These are phyloP conservation scores for Leucophenga maculata DNA, from an alignment of 2,888 invertebrate genomes.

Conservation along the genomic window DNA sequence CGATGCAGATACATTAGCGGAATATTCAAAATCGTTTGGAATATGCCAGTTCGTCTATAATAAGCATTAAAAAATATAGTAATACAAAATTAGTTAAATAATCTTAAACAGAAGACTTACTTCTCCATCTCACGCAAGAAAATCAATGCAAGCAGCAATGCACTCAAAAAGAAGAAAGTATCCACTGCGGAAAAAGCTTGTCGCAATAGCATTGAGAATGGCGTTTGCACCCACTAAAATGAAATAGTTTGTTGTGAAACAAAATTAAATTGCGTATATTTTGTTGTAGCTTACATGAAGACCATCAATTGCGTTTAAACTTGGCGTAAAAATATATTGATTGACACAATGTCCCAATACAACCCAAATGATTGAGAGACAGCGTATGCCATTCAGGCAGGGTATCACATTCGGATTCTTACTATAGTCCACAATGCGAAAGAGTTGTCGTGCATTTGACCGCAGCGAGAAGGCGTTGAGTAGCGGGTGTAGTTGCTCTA, in stretches of 20 bases:
- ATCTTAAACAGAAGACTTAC: no score
- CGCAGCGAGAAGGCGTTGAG: constrained; percentile 3
- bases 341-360: constrained; percentile 58
- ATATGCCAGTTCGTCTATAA: no score
- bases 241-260: no score
- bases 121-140: constrained; percentile 58
- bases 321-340: constrained; percentile 24
- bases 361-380: constrained; percentile 70
- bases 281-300: no score
- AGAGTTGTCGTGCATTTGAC: constrained; percentile 16
- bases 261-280: no score
- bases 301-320: constrained; percentile 33
- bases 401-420: constrained; percentile 46
- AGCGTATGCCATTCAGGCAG: constrained; percentile 69
- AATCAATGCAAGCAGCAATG: constrained; percentile 73
- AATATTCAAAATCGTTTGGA: no score
- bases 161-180: constrained; percentile 77
- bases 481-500: constrained; percentile 9
- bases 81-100: no score
- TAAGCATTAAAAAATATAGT: no score
- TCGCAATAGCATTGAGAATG: constrained; percentile 55
- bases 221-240: constrained; percentile 49
- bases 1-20: constrained; percentile 70
- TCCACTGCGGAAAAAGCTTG: constrained; percentile 75
- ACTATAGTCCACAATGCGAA: constrained; percentile 6